Conservation (phyloP, 2,888 invertebrate species). For the Drosophila neonasuta region DNA sequence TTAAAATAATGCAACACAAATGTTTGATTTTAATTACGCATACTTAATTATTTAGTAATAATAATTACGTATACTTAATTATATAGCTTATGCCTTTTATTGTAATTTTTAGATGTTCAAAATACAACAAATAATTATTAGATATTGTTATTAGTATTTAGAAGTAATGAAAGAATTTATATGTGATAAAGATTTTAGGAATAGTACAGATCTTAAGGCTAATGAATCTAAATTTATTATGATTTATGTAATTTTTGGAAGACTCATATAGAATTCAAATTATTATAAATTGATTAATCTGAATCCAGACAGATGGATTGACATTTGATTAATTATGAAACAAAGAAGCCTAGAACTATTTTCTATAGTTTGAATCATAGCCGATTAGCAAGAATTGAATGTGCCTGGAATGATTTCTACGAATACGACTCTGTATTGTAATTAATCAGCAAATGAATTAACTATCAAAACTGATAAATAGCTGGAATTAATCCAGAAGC, state of each 20-base stretch:
- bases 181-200: no score
- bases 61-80: conserved; percentile 8
- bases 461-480: background rate
- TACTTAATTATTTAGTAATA: conserved; percentile 1
- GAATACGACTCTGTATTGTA: background rate
- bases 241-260: no score
- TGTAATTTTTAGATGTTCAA: no score
- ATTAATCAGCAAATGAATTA: background rate
- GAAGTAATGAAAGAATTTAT: no score
- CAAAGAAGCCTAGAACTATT: background rate
- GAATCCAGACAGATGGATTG: background rate
- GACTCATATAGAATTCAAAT: no score
- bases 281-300: no score
- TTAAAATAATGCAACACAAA: background rate
- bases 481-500: background rate
- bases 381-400: background rate
- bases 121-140: no score
- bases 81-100: background rate
- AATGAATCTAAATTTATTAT: no score
- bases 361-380: background rate
- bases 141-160: no score
- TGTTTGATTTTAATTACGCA: background rate
- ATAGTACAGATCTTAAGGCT: no score
- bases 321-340: no score
- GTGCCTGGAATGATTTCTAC: background rate